Evolutionary conservation across 1,140 invertebrate species (phyloP), one percentile per base, ranked within the genome.

Genomic region (Drosophila setifemur): DNA sequence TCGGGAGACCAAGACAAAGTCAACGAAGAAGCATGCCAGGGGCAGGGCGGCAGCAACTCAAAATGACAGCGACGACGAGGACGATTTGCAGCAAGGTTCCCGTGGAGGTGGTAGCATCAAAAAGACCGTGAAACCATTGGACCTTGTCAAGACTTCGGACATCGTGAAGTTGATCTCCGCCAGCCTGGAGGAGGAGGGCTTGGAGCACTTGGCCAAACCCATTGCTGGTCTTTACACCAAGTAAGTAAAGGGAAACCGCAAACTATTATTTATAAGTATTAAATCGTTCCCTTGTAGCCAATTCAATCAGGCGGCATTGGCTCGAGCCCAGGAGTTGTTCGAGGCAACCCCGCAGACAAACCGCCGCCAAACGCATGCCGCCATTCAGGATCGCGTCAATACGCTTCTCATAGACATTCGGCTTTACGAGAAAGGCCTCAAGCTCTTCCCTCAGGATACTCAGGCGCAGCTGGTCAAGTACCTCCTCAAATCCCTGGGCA

Each of bases 1-100:
- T 0, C 92, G 98, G 49, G 98, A 99, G 92, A 98, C 97, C 0
- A 99, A 98, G 92, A 98, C 96, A 0, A 98, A 98, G 90, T 95
- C 97, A 4, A 95, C 95, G 0, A 99, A 99, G 82, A 96, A 96
- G 81, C 93, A 94, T 88, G 91, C 91, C 57, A 91, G 90, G 21
- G 92, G 91, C 90, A 88, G 40, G 87, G 90, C 73, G 3, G 91
- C 91, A 45, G 89, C 87, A 48, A 91, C 91, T 81, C 92, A 93
- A 52, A 92, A 92, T 28, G 94, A 95, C 73, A 94, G 93, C 25
- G 94, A 95, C 52, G 92, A 94, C 39, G 92, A 93, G 6, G 81
- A 88, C 6, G 77, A 77, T 23, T 47, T 18, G 19, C 52, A 35
- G 6, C 52, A 55, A 16, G 14, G 19, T n/a, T 3, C 16, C n/a